Evolutionary conservation across 2,888 invertebrate species (phyloP).

Genomic region (Diaperis boleti): DNA sequence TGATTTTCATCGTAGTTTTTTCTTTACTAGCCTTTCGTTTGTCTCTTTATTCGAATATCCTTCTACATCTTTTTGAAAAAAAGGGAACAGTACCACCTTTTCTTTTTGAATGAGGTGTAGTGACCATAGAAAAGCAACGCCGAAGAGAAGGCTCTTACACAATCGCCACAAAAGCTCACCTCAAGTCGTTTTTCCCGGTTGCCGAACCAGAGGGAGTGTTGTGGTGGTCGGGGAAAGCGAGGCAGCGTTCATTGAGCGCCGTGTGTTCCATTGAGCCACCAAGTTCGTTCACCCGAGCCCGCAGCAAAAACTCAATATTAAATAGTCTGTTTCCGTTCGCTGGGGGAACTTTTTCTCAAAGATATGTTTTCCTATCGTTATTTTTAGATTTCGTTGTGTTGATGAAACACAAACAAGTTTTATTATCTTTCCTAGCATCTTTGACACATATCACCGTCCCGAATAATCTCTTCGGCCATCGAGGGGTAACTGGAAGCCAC

Average conservation of each 20-base stretch:
- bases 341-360: constrained; percentile 58
- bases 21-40: too few species aligned
- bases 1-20: too few species aligned
- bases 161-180: too few species aligned
- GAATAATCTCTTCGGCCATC: constrained; percentile 32
- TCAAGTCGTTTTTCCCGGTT: too few species aligned
- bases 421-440: constrained; percentile 43
- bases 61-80: too few species aligned
- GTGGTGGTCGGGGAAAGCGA: constrained; percentile 44
- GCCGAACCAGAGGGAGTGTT: constrained; percentile 14
- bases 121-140: too few species aligned
- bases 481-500: too few species aligned
- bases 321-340: constrained; percentile 59
- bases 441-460: constrained; percentile 40
- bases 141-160: too few species aligned
- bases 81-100: too few species aligned
- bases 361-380: constrained; percentile 50
- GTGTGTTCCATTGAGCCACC: constrained; percentile 53
- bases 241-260: constrained; percentile 51
- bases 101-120: too few species aligned
- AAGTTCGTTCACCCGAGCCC: constrained; percentile 59
- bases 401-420: constrained; percentile 48
- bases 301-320: constrained; percentile 60
- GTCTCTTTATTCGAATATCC: too few species aligned
- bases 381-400: constrained; percentile 49